Evolutionary conservation across 1,140 invertebrate genomes (phyloP).

Genomic region (Pogonus chalceus): DNA sequence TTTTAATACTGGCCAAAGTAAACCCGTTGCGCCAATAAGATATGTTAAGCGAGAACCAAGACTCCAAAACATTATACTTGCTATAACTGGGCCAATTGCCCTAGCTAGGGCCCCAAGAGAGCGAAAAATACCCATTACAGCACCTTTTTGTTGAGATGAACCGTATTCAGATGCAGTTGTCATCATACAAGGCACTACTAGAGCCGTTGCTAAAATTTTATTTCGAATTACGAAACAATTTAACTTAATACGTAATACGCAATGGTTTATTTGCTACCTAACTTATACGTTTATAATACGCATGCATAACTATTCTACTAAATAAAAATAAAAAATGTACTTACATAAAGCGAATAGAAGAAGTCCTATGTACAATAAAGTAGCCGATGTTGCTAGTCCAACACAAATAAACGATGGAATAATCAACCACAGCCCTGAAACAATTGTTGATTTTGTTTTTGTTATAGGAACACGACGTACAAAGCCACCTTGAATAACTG

Average conservation of each 20-base stretch:
- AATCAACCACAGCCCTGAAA: conserved; percentile 72
- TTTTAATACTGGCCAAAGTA: conserved; percentile 50
- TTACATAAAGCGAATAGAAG: conserved; percentile 84
- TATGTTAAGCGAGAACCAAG: conserved; percentile 65
- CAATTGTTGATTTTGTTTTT: conserved; percentile 62
- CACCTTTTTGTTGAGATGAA: conserved; percentile 76
- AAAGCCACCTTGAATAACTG: conserved; percentile 82
- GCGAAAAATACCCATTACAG: conserved; percentile 85
- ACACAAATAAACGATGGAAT: conserved; percentile 83
- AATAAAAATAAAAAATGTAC: too few relatives aligned
- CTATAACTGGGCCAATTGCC: conserved; percentile 83
- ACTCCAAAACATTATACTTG: conserved; percentile 76
- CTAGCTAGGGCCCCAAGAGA: conserved; percentile 88
- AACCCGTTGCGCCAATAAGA: conserved; percentile 52
- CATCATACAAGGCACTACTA: conserved; percentile 89
- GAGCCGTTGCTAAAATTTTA: conserved; percentile 67
- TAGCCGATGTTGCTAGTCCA: conserved; percentile 48
- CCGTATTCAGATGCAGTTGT: conserved; percentile 79
- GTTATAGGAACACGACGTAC: conserved; percentile 69
- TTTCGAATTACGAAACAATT: conserved; percentile 10
- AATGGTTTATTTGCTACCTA: too few relatives aligned
- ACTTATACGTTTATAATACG: too few relatives aligned
- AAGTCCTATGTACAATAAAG: conserved; percentile 66
- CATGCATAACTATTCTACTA: too few relatives aligned
- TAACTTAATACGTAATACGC: background rate